Conservation (phyloP, 2,113 vertebrate genomes). For the Osmerus eperlanus region DNA sequence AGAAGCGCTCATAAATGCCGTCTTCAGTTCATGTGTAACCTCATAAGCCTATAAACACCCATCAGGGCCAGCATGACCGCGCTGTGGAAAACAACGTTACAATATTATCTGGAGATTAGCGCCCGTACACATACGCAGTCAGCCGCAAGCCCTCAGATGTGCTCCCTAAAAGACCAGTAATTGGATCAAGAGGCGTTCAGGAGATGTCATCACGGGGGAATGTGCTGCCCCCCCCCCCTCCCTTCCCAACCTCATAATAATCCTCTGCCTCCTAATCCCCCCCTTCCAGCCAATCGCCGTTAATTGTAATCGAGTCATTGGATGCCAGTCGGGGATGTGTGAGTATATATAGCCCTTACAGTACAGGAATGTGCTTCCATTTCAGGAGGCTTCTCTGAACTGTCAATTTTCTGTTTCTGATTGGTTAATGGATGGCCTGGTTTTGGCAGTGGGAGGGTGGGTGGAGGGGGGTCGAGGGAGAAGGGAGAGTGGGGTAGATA, state of each 20-base stretch:
- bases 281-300: neutral
- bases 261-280: neutral
- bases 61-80: neutral
- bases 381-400: conserved; percentile 10
- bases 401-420: conserved; percentile 8
- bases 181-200: conserved; percentile 21
- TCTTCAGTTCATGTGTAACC: conserved; percentile 12
- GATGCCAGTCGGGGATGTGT: neutral
- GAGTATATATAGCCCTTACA: conserved; percentile 6
- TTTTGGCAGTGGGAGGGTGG: neutral
- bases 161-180: conserved; percentile 26
- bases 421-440: conserved; percentile 15
- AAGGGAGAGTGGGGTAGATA: too few relatives aligned
- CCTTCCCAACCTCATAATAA: neutral
- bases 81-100: conserved; percentile 18
- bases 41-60: conserved; percentile 32
- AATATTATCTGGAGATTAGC: conserved; percentile 47
- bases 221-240: neutral
- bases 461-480: too few relatives aligned
- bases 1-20: conserved; percentile 3
- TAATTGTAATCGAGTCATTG: conserved; percentile 1
- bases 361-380: conserved; percentile 7
- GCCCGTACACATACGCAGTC: conserved; percentile 18
- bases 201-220: conserved; percentile 23
- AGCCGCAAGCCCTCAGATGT: conserved; percentile 24